A percentile compares a stretch with the other conserved stretches of the same genome.
These are phyloP conservation scores for Pseudotriccus pelzelni DNA, from an alignment of 2,797 vertebrate species.

Conservation along the genomic window DNA sequence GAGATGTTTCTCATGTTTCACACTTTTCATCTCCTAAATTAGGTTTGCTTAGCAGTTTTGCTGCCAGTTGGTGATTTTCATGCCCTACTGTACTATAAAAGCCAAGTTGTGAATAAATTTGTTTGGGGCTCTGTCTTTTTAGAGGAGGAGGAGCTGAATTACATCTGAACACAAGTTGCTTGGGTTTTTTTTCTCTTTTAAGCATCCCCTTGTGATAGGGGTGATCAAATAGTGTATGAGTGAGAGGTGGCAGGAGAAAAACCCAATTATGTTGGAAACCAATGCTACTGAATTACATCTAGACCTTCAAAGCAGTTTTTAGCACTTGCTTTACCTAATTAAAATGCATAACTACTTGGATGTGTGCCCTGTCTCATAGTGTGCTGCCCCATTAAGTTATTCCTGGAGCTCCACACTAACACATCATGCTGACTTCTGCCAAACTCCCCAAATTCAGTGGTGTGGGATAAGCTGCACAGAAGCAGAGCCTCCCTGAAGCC, in stretches of 20 bases:
- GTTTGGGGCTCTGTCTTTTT: neutral
- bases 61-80: slow-evolving; percentile 24
- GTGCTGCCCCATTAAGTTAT: neutral
- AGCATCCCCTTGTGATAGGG: neutral
- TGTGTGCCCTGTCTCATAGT: neutral
- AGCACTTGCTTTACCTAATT: neutral
- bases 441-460: neutral
- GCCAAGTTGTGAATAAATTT: slow-evolving; percentile 6
- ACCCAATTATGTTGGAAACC: neutral
- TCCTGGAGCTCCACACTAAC: neutral
- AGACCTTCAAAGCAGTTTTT: neutral
- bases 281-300: neutral
- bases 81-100: slow-evolving; percentile 1
- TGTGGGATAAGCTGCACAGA: neutral
- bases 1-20: slow-evolving; percentile 14
- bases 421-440: neutral
- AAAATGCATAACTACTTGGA: neutral
- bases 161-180: neutral
- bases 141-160: neutral
- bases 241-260: neutral
- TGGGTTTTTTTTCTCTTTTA: neutral
- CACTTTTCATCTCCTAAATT: slow-evolving; percentile 16
- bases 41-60: slow-evolving; percentile 42
- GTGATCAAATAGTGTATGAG: neutral
- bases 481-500: neutral